Base-by-base conservation (phyloP, 2,113 vertebrate genomes). In the Pica pica region DNA sequence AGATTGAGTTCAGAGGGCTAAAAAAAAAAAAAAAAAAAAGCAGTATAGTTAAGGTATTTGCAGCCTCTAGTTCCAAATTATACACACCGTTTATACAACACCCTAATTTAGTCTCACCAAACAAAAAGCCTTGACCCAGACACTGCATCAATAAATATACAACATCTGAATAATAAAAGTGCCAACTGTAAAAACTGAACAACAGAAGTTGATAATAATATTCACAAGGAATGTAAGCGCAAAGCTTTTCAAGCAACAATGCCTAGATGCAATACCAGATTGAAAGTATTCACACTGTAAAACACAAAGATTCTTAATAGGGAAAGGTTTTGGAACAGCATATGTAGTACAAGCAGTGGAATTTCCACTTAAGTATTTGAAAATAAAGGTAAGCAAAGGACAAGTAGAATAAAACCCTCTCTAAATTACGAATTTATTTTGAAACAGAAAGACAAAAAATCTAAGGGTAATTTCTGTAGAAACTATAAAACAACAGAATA, bases 331-430 rank as follows among this genome's bases (percentile, higher is more conserved):
- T 76, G 28, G 53, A 93, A 74, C 9, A 68, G 35, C 20, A n/a
- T 17, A 20, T 5, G 2, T 31, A 59, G 33, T 8, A 50, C 15
- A 86, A 67, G 31, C 10, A 67, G 24, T 47, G 19, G 39, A 74
- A 74, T 57, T 52, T 73, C 35, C 52, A 41, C 10, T 47, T 35
- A 47, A 42, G 19, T 37, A 44, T 70, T 87, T 87, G 37, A 74
- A 78, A 83, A 69, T 46, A 80, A 41, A 83, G 35, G 26, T 10
- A 19, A 91, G 56, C 9, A 83, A 61, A 47, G 70, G 46, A 73
- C 7, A 79, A 69, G 13, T 3, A n/a, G 19, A 71, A 86, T 2
- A 13, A 61, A 44, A 35, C 5, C 1, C 0, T 0, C 3, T 10
- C n/a, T n/a, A 61, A 73, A 68, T 30, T 1, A 70, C 44, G 1